Percentiles rank a stretch among this genome's conserved stretches.
phyloP scores from a whole-genome alignment of 1,140 invertebrate species.

The Chrysomallon squamiferum region DNA sequence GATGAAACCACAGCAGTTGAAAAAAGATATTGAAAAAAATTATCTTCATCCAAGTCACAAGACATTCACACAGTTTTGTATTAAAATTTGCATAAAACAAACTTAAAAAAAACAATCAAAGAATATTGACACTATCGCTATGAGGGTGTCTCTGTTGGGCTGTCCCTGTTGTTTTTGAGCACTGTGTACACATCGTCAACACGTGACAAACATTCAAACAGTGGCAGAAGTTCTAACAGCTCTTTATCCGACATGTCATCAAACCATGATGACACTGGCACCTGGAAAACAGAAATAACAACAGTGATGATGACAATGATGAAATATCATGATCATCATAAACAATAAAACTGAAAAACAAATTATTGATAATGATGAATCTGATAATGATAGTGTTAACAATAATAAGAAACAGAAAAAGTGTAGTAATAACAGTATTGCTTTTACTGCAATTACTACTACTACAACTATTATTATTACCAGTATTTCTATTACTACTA shows the following conservation, averaged over 20 bases:
- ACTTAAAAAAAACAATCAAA: neutral
- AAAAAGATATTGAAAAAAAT: no score
- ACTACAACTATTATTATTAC: no score
- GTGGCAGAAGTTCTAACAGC: conserved; percentile 90
- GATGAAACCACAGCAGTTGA: neutral
- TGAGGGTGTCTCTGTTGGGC: conserved; percentile 34
- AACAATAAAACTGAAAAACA: no score
- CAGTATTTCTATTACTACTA: no score
- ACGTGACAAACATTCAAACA: conserved; percentile 82
- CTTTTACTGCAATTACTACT: no score
- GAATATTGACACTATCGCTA: conserved; percentile 8
- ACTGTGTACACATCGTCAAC: conserved; percentile 60
- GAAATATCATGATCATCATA: no score
- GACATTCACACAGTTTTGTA: neutral
- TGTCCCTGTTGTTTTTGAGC: conserved; percentile 42
- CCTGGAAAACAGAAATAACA: conserved; percentile 65
- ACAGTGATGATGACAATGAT: no score
- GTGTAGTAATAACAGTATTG: no score
- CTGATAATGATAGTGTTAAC: no score
- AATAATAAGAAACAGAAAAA: no score
- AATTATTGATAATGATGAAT: no score
- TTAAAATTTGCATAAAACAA: conserved; percentile 1
- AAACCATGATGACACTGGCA: conserved; percentile 97
- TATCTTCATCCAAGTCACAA: no score
- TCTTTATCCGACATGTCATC: conserved; percentile 90